Evolutionary conservation across 2,797 vertebrate genomes (phyloP).

Genomic region (Catostomus latipinnis): DNA sequence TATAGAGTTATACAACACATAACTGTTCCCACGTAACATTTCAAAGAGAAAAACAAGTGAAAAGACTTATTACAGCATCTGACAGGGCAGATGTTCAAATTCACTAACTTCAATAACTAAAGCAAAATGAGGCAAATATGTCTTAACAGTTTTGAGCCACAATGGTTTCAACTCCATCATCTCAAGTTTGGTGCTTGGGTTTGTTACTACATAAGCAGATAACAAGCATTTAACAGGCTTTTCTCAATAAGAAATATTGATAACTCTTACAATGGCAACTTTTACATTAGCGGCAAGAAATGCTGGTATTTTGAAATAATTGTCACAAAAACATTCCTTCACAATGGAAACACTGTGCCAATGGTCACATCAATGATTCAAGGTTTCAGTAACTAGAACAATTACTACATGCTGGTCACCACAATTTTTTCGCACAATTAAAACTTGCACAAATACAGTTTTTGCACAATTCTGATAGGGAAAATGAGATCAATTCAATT

Average conservation of each 20-base stretch:
- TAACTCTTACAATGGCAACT: slow-evolving; percentile 17
- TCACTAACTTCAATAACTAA: slow-evolving; percentile 51
- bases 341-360: slow-evolving; percentile 4
- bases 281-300: slow-evolving; percentile 32
- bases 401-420: slow-evolving; percentile 54
- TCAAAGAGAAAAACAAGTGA: slow-evolving; percentile 52
- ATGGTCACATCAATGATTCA: slow-evolving; percentile 29
- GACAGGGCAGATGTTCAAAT: slow-evolving; percentile 51
- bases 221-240: slow-evolving; percentile 33
- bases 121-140: slow-evolving; percentile 49
- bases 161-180: slow-evolving; percentile 15
- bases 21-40: slow-evolving; percentile 56
- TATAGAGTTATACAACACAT: slow-evolving; percentile 63
- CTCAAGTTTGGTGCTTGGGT: slow-evolving; percentile 31
- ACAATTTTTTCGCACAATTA: slow-evolving; percentile 6
- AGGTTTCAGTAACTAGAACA: slow-evolving; percentile 47
- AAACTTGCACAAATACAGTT: slow-evolving; percentile 1
- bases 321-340: slow-evolving; percentile 11
- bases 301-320: slow-evolving; percentile 58
- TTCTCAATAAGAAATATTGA: slow-evolving; percentile 19
- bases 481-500: slow-evolving; percentile 27
- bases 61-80: slow-evolving; percentile 52
- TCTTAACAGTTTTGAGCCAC: slow-evolving; percentile 63
- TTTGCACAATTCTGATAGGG: slow-evolving; percentile 39
- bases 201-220: slow-evolving; percentile 26